Evolutionary conservation across 1,140 invertebrate genomes (phyloP).

Genomic region (Drosophila malerkotliana): DNA sequence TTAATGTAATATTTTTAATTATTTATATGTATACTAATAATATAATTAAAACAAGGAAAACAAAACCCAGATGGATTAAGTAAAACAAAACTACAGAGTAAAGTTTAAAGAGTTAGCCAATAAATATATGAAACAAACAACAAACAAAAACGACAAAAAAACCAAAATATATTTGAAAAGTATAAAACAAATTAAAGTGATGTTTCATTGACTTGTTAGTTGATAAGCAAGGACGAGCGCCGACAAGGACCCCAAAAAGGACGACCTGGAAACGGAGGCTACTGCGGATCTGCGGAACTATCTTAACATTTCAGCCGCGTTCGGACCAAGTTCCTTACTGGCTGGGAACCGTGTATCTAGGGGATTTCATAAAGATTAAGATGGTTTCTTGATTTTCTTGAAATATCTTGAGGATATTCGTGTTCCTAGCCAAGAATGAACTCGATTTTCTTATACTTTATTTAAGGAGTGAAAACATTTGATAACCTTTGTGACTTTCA

Average conservation of each 20-base stretch:
- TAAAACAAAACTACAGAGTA: slow-evolving; percentile 77
- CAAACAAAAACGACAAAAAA: slow-evolving; percentile 49
- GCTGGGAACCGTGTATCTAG: not conserved
- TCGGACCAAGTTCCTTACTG: not conserved
- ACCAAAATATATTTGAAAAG: slow-evolving; percentile 83
- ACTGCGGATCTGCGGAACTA: not conserved
- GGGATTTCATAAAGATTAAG: not conserved
- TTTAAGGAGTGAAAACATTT: slow-evolving; percentile 1
- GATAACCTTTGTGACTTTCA: slow-evolving; percentile 64
- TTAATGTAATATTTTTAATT: slow-evolving; percentile 84
- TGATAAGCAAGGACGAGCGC: slow-evolving; percentile 19
- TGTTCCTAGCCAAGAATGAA: not conserved
- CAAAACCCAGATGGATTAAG: slow-evolving; percentile 60
- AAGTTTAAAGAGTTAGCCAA: slow-evolving; percentile 83
- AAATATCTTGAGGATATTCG: slow-evolving; percentile 5
- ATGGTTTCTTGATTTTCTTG: not conserved
- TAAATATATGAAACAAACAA: slow-evolving; percentile 82
- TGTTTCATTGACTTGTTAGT: slow-evolving; percentile 63
- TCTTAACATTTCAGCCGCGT: slow-evolving; percentile 24
- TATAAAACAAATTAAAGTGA: slow-evolving; percentile 55
- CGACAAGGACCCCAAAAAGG: not conserved
- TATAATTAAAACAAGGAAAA: slow-evolving; percentile 74
- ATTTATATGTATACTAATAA: slow-evolving; percentile 84
- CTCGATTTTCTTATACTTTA: not conserved
- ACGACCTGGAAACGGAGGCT: not conserved